These are phyloP conservation scores for Rhyacophila brunnea DNA, from an alignment of 1,140 invertebrate genomes.

Conservation along the genomic window DNA sequence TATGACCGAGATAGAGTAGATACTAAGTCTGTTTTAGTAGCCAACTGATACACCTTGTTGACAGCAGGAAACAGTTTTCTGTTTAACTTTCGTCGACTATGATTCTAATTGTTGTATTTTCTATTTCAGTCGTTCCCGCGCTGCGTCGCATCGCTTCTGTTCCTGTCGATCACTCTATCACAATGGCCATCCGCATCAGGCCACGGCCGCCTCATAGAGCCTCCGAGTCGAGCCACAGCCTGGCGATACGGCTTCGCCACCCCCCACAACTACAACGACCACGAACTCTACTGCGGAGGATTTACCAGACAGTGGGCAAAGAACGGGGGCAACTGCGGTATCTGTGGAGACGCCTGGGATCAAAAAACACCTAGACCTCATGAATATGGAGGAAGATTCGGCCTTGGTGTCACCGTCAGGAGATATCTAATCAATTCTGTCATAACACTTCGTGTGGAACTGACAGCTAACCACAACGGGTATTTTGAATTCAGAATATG, in stretches of 20 bases:
- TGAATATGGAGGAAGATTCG: slow-evolving; percentile 83
- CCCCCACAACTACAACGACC: slow-evolving; percentile 82
- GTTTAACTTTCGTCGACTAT: no score
- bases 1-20: no score
- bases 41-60: no score
- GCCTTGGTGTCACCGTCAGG: slow-evolving; percentile 75
- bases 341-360: slow-evolving; percentile 86
- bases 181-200: slow-evolving; percentile 33
- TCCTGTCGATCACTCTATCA: neutral
- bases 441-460: slow-evolving; percentile 71
- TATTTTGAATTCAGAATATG: slow-evolving; percentile 88
- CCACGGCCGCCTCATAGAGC: slow-evolving; percentile 82
- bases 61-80: no score
- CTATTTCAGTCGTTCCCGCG: neutral
- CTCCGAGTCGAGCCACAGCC: slow-evolving; percentile 78
- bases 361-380: slow-evolving; percentile 68
- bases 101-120: no score
- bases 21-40: no score
- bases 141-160: neutral
- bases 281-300: slow-evolving; percentile 87
- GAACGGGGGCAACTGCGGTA: slow-evolving; percentile 80
- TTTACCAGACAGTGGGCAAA: slow-evolving; percentile 73
- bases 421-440: slow-evolving; percentile 67
- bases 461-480: slow-evolving; percentile 79
- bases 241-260: slow-evolving; percentile 78